Evolutionary conservation across 1,140 invertebrate genomes (phyloP).

Genomic region (Leptinotarsa texana): DNA sequence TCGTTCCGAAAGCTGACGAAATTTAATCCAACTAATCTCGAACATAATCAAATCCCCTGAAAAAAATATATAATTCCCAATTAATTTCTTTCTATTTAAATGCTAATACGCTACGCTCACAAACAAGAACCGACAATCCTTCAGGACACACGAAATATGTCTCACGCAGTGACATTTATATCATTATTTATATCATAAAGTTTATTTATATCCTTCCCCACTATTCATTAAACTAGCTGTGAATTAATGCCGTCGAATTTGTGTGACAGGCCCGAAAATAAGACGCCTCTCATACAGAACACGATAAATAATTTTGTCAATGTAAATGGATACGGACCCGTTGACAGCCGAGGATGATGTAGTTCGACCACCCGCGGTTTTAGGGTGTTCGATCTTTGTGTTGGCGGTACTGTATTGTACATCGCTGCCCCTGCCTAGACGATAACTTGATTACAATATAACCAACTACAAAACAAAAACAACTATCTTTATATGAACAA

Average conservation of each 20-base stretch:
- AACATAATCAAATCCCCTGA: background rate
- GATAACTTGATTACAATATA: no score
- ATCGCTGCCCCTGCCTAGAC: no score
- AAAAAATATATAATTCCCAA: background rate
- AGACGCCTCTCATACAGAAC: background rate
- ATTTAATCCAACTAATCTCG: no score
- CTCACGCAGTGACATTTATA: conserved; percentile 14
- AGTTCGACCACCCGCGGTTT: background rate
- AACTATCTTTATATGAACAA: no score
- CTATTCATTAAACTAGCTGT: conserved; percentile 4
- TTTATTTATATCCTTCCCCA: background rate
- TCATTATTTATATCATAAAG: conserved; percentile 10
- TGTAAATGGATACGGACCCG: background rate
- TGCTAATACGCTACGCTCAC: background rate
- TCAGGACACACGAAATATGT: conserved; percentile 1
- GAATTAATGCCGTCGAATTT: conserved; percentile 6
- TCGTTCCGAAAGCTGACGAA: no score
- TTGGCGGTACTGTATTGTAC: background rate
- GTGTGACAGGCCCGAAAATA: conserved; percentile 1
- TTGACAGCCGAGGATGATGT: background rate
- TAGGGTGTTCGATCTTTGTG: background rate
- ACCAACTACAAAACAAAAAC: no score
- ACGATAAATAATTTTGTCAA: conserved; percentile 1
- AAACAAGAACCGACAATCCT: background rate
- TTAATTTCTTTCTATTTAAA: conserved; percentile 7